Conservation (phyloP, 2,797 vertebrate genomes). For the Gymnoscopelus braueri region DNA sequence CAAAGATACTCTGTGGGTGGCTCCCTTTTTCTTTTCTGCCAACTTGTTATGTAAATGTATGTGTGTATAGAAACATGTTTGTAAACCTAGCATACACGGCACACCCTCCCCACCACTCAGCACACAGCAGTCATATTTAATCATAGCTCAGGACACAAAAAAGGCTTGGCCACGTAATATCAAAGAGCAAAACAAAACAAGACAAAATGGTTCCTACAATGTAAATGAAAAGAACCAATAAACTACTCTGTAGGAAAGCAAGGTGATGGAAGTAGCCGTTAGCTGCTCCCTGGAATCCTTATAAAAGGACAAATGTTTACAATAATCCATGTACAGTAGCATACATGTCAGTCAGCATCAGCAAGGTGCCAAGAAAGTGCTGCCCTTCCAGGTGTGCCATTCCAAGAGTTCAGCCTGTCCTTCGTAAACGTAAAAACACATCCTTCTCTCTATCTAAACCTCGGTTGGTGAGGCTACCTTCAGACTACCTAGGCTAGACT, state of each 20-base stretch:
- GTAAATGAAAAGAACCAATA: background rate
- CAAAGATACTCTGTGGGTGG: no score
- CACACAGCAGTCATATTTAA: no score
- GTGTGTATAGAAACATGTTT: no score
- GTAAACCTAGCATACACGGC: no score
- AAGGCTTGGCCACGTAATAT: no score
- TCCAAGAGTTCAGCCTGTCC: background rate
- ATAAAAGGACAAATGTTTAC: background rate
- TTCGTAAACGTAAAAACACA: background rate
- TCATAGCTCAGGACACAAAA: no score
- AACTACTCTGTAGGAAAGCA: background rate
- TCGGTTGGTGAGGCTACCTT: background rate
- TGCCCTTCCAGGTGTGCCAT: background rate
- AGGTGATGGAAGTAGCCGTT: slow-evolving; percentile 4
- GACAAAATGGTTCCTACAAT: background rate
- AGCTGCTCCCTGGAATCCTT: background rate
- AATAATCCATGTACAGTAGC: background rate
- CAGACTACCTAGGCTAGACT: background rate
- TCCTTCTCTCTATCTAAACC: background rate
- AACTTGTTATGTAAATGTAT: no score
- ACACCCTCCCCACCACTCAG: no score
- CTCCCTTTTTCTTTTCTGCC: no score
- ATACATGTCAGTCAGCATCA: background rate
- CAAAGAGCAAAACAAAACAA: no score
- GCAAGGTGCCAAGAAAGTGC: background rate